Evolutionary conservation across 2,888 invertebrate genomes (phyloP).

Genomic region (Cryptocephalus moraei): DNA sequence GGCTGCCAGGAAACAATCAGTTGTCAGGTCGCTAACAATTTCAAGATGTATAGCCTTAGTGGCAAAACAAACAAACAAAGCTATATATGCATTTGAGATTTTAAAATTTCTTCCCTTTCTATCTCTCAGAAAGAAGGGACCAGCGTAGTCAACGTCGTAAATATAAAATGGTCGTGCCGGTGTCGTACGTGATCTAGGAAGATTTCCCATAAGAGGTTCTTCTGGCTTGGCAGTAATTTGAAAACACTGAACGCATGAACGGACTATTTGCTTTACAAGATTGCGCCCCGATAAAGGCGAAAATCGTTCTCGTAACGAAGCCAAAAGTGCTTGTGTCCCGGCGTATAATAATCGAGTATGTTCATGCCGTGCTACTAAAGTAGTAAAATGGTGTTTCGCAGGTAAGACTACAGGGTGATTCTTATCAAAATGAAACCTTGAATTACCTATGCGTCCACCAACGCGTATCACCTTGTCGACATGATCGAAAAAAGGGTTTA

Average conservation of each 20-base stretch:
- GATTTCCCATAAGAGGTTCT: constrained; percentile 10
- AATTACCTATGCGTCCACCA: constrained; percentile 2
- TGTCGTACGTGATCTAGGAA: constrained; percentile 7
- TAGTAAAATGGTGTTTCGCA: too few species aligned
- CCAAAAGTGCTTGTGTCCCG: constrained; percentile 10
- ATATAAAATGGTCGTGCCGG: constrained; percentile 9
- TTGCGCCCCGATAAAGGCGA: constrained; percentile 14
- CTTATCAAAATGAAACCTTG: too few species aligned
- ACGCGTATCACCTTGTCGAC: constrained; percentile 3
- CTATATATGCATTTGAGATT: too few species aligned
- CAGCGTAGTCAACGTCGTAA: too few species aligned
- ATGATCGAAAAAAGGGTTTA: constrained; percentile 10
- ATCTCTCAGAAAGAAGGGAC: too few species aligned
- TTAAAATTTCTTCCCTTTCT: too few species aligned
- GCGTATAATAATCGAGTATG: constrained; percentile 13
- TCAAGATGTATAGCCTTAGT: too few species aligned
- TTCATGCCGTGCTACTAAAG: constrained; percentile 1
- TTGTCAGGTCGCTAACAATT: too few species aligned
- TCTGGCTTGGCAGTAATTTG: constrained; percentile 5
- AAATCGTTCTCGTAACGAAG: constrained; percentile 13
- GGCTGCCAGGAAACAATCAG: too few species aligned
- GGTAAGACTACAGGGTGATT: too few species aligned
- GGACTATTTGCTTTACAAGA: constrained; percentile 9
- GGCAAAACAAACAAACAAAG: too few species aligned
- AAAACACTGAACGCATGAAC: constrained; percentile 11